These are phyloP conservation scores for Diarsia mendica DNA, from an alignment of 2,888 invertebrate species.

Conservation along the genomic window DNA sequence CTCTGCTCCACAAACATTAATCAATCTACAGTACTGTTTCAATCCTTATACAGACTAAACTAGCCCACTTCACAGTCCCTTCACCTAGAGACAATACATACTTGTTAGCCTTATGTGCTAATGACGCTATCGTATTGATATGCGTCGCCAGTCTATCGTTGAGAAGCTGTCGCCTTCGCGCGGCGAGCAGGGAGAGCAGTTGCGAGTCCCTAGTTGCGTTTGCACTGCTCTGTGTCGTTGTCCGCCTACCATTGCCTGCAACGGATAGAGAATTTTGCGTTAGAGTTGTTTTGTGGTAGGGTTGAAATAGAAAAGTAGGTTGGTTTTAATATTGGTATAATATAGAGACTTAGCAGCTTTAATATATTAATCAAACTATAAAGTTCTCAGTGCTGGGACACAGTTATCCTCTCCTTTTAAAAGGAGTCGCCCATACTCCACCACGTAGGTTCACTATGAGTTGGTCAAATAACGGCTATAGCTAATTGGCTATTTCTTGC, in stretches of 20 bases:
- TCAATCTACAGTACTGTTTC: slow-evolving; percentile 10
- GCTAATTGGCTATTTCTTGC: neutral
- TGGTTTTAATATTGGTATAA: neutral
- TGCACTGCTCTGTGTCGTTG: slow-evolving; percentile 80
- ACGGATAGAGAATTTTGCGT: slow-evolving; percentile 61
- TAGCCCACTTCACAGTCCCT: slow-evolving; percentile 56
- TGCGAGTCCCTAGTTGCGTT: slow-evolving; percentile 90
- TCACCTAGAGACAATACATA: slow-evolving; percentile 71
- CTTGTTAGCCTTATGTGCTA: slow-evolving; percentile 87
- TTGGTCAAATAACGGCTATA: neutral
- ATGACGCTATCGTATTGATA: slow-evolving; percentile 83
- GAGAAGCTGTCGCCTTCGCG: slow-evolving; percentile 91
- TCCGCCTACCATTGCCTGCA: slow-evolving; percentile 81
- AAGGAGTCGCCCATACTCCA: no score
- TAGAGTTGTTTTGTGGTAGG: neutral
- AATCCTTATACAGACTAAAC: slow-evolving; percentile 31
- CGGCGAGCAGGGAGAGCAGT: slow-evolving; percentile 90
- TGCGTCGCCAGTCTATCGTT: slow-evolving; percentile 89
- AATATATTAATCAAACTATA: neutral
- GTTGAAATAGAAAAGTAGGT: neutral
- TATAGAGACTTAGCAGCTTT: neutral
- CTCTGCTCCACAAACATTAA: neutral
- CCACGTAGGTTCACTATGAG: no score
- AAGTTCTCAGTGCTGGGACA: neutral
- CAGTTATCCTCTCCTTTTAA: neutral